Evolutionary conservation across 2,888 invertebrate genomes (phyloP).

Genomic region (Cephus sareptanus): DNA sequence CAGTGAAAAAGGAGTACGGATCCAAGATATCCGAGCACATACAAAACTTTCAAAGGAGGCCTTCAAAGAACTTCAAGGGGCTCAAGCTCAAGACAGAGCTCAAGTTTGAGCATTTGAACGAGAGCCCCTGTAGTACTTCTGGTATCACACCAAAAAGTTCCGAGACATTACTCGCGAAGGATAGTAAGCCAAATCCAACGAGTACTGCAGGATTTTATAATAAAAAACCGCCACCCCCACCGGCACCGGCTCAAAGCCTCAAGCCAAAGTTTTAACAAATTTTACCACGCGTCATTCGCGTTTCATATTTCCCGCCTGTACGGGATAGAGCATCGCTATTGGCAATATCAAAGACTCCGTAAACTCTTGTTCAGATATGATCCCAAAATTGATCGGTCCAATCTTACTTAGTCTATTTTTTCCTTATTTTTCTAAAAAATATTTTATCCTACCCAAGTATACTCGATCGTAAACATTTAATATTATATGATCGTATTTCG

Average conservation of each 20-base stretch:
- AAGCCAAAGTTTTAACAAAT: slow-evolving; percentile 51
- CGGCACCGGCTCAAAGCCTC: slow-evolving; percentile 51
- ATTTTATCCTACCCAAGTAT: background rate
- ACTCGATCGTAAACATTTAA: background rate
- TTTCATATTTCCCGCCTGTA: background rate
- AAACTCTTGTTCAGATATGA: background rate
- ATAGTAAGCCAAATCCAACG: slow-evolving; percentile 2
- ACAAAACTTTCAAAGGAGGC: slow-evolving; percentile 46
- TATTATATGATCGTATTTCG: background rate
- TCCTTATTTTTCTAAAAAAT: background rate
- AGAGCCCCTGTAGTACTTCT: slow-evolving; percentile 46
- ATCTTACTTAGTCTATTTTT: background rate
- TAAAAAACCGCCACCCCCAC: slow-evolving; percentile 62
- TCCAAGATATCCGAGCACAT: slow-evolving; percentile 50
- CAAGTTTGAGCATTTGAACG: slow-evolving; percentile 49
- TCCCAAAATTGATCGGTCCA: no score
- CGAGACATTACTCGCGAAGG: slow-evolving; percentile 26
- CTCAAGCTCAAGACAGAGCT: slow-evolving; percentile 50
- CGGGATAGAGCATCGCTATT: background rate
- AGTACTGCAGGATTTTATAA: slow-evolving; percentile 45
- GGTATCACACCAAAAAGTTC: slow-evolving; percentile 30
- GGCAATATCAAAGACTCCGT: background rate
- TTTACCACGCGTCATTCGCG: background rate
- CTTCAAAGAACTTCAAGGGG: slow-evolving; percentile 52
- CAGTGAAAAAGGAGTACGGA: slow-evolving; percentile 42